Base-by-base conservation (phyloP, 1,140 invertebrate genomes). In the Megalonaias nervosa region DNA sequence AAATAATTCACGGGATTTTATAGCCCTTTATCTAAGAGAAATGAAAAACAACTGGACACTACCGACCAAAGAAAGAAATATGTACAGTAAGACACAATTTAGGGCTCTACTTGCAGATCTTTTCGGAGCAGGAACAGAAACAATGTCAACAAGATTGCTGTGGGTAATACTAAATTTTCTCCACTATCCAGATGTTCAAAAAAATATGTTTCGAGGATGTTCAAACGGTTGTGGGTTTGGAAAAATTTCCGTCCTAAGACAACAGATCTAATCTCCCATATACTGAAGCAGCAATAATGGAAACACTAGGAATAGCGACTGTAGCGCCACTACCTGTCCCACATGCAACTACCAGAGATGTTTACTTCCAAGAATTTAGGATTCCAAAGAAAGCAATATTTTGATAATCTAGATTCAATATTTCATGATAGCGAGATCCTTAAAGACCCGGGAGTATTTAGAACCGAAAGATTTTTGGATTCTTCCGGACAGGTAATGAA, bases 51-150 rank as follows among this genome's bases (percentile, higher is more conserved):
- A 79, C 57, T 71, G 67, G 55, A 65, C 26, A 26, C 26, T 26
- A 2, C 2, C 67, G 19, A 15, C 38, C 1, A 75, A 67, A 9
- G 64, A 64, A 64, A 16, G 16, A 26, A 68, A 58, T 57, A 65
- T 65, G 1, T 67, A 78, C 56, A 74, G 70, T 23, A 67, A 74
- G 23, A 19, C 57, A 12, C 77, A 81, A 56, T 74, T 86, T 60
- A 59, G 26, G 9, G 70, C 68, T 38, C 21, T 81, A n/a, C 82
- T 89, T 56, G 74, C 71, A 38, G 97, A 98, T 90, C 91, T 98
- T 73, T 96, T 96, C 85, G 95, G 97, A 1, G 97, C 97, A 38
- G 96, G 96, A 1, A 93, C 95, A n/a, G 97, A 98, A 87, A 98
- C 97, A 0, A 38, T 3, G 38, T 38, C 38, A 38, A 38, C 38